Evolutionary conservation across 2,888 invertebrate genomes (phyloP), one percentile per base, ranked within the genome.

Genomic region (Flexamia atlantica): DNA sequence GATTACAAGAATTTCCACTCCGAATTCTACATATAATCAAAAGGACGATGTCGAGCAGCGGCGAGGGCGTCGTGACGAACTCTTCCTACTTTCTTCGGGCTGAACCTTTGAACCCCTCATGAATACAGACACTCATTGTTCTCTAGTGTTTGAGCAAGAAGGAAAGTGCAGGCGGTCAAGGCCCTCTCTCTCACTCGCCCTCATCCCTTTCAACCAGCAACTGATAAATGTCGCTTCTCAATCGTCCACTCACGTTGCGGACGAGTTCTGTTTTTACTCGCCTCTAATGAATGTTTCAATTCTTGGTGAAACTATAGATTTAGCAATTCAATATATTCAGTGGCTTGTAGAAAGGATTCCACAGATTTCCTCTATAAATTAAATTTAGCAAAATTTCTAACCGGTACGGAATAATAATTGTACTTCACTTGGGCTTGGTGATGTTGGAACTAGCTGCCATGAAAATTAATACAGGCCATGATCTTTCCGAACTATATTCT

Each of bases 71-170:
- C 76, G 76, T 76, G 76, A 76, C 28, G 25, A 3, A 28, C 76
- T 76, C 76, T 76, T 76, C 76, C 76, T 76, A 76, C 76, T 76
- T 76, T 76, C 76, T 76, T 46, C 17, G 46, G 50, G 30, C 50
- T n/a, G 76, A 76, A 76, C 76, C 76, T 76, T 76, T 76, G 76
- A 42, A 76, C 76, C 25, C 42, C 46, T 76, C 50, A 46, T 46
- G 76, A 76, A 76, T 46, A 72, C 36, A 76, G 76, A 23, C 28
- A n/a, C 46, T 25, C 76, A 25, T 76, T 76, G 76, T 76, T 50
- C 76, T 76, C 20, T 14, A 76, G 76, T 76, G 76, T 76, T 76
- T 76, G 76, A 46, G 76, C 40, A 76, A 76, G 76, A 76, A 46
- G 76, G 76, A 76, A 50, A 76, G 76, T 76, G 76, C 50, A 42